phyloP scores from a whole-genome alignment of 2,113 vertebrate species.

The Gambusia holbrooki region DNA sequence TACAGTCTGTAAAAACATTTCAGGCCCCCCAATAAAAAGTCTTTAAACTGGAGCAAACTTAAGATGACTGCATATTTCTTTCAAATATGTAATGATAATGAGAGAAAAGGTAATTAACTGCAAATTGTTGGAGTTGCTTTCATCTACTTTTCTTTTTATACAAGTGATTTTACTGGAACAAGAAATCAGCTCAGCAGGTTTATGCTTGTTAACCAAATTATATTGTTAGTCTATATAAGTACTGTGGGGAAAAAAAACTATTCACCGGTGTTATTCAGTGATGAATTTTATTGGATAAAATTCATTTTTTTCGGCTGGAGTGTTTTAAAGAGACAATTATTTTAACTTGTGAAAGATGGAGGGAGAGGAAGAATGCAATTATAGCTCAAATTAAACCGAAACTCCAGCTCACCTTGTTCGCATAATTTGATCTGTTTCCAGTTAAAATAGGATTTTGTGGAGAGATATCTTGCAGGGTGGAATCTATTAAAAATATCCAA shows the following conservation, averaged over 20 bases:
- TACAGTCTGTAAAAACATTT: not conserved
- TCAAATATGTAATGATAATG: not conserved
- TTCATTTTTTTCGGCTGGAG: conserved; percentile 26
- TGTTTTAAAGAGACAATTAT: conserved; percentile 53
- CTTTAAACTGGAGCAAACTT: not conserved
- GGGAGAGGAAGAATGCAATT: conserved; percentile 49
- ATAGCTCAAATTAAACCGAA: conserved; percentile 45
- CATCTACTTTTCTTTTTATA: not conserved
- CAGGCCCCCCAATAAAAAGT: not conserved
- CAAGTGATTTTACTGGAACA: conserved; percentile 6
- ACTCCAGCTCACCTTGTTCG: conserved; percentile 39
- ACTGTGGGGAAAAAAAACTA: conserved; percentile 36
- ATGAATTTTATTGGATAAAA: conserved; percentile 44
- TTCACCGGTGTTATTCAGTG: conserved; percentile 44
- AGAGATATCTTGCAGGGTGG: conserved; percentile 20
- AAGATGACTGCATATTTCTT: not conserved
- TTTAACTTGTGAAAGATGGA: conserved; percentile 40
- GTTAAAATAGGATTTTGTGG: conserved; percentile 40
- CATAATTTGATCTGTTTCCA: conserved; percentile 44
- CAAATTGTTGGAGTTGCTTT: not conserved
- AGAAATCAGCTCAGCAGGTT: conserved; percentile 45
- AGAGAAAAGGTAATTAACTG: not conserved
- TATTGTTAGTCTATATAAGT: conserved; percentile 33
- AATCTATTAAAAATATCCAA: conserved; percentile 24
- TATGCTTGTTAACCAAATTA: conserved; percentile 39